Conservation (phyloP, 2,888 invertebrate genomes). For the Andrena chrysosceles region DNA sequence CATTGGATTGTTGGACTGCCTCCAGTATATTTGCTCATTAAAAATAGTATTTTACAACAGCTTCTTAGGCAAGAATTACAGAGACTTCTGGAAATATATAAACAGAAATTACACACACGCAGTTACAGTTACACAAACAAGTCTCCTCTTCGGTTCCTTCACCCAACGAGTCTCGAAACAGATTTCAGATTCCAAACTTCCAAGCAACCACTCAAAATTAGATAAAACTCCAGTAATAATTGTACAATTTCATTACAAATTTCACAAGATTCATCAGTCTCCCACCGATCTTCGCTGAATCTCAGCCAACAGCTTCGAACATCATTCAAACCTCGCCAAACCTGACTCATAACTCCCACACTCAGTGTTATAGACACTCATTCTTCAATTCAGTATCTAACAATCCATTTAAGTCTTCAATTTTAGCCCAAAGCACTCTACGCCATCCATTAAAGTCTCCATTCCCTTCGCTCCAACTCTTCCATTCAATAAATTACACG, state of each 20-base stretch:
- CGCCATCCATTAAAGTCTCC: not conserved
- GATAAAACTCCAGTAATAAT: no score
- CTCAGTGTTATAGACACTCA: no score
- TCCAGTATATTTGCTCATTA: not conserved
- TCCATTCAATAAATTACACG: not conserved
- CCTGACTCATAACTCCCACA: no score
- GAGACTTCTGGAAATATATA: conserved; percentile 11
- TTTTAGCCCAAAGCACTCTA: no score
- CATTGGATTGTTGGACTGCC: not conserved
- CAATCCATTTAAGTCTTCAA: no score
- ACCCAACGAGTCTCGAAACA: not conserved
- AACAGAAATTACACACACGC: conserved; percentile 29
- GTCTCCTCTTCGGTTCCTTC: not conserved
- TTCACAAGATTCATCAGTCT: no score
- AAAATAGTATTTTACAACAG: conserved; percentile 8
- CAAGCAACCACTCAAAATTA: not conserved
- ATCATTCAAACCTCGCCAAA: no score
- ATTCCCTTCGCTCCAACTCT: no score
- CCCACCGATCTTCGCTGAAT: no score
- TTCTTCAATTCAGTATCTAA: no score
- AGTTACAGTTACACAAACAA: conserved; percentile 18
- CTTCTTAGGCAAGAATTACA: conserved; percentile 17
- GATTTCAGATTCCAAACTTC: not conserved
- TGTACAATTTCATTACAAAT: no score
- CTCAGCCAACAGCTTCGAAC: no score